Base-by-base conservation (phyloP, 2,888 invertebrate species). In the Trissolcus japonicus region DNA sequence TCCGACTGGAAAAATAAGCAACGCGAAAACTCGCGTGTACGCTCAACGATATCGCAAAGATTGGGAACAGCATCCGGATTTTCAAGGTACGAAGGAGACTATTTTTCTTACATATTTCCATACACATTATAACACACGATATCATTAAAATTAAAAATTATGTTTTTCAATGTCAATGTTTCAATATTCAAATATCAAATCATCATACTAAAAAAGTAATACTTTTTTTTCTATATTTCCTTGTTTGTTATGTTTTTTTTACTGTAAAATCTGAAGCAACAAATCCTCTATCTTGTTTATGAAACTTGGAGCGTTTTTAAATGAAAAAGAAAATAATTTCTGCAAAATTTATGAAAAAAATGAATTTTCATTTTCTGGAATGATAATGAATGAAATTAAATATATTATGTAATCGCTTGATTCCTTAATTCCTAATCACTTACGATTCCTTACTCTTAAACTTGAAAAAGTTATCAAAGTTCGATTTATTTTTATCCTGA, bases 41-140 rank as follows among this genome's bases (percentile, higher is more conserved):
- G 91, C 91, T 69, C 92, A 92, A 84, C 90, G 91, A 1, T 92
- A 92, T 82, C 88, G 92, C 16, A 89, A 90, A 80, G 91, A 91
- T 76, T 92, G 92, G 92, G 92, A 92, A 83, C 88, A 89, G 79
- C 91, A 91, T 90, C 90, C 91, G 0, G 92, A 92, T 86, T 92
- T 92, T 84, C 90, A 91, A 90, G 92, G 92, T 92, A 88, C 7
- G 11, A 11, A 29, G 7, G 7, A 6, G 14, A 54, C 35, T 0
- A 43, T 2, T 14, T 4, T 43, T 13, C 43, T 43, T 14, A 6
- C 25, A 6, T 4, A 0, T 25, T 25, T 25, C 25, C 2, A 6
- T 4, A n/a, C n/a, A n/a, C n/a, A n/a, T n/a, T n/a, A n/a, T n/a
- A n/a, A n/a, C n/a, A n/a, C n/a, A n/a, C n/a, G n/a, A 43, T 14